A percentile compares a stretch with the other conserved stretches of the same genome.
Evolutionary conservation across 2,888 invertebrate species (phyloP).

Genomic region (Hylaea fasciaria): DNA sequence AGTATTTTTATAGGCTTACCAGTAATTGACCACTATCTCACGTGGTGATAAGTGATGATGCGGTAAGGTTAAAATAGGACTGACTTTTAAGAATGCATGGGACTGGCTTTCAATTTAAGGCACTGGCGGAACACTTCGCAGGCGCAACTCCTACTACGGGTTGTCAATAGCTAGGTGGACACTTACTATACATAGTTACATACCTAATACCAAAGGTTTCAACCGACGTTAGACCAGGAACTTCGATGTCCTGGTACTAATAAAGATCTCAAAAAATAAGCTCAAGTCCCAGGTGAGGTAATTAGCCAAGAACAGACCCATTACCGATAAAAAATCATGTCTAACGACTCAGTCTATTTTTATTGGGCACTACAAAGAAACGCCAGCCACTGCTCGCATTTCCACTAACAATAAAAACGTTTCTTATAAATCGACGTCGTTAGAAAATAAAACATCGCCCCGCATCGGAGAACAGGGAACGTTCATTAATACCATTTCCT

Average conservation of each 20-base stretch:
- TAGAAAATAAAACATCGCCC: conserved; percentile 29
- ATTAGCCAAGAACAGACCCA: conserved; percentile 2
- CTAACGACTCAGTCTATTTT: conserved; percentile 22
- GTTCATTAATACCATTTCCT: conserved; percentile 58
- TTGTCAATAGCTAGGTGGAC: too few species aligned
- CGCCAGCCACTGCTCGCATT: conserved; percentile 15
- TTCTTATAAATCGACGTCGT: conserved; percentile 36
- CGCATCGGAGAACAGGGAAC: conserved; percentile 41
- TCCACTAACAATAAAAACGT: conserved; percentile 27
- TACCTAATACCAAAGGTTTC: too few species aligned
- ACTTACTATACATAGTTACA: too few species aligned
- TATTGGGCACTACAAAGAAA: conserved; percentile 26
- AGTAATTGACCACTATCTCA: too few species aligned
- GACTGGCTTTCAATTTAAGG: too few species aligned
- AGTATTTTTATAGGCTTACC: too few species aligned
- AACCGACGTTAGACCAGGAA: too few species aligned
- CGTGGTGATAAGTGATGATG: too few species aligned
- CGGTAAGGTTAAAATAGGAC: too few species aligned
- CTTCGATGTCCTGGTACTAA: not conserved
- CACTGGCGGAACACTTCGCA: too few species aligned
- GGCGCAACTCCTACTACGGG: too few species aligned
- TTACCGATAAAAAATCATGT: conserved; percentile 18
- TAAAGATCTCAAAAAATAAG: not conserved
- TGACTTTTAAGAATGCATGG: too few species aligned
- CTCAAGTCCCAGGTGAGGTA: conserved; percentile 5